Evolutionary conservation across 2,113 vertebrate genomes (phyloP).

Genomic region (Brachypteracias leptosomus): DNA sequence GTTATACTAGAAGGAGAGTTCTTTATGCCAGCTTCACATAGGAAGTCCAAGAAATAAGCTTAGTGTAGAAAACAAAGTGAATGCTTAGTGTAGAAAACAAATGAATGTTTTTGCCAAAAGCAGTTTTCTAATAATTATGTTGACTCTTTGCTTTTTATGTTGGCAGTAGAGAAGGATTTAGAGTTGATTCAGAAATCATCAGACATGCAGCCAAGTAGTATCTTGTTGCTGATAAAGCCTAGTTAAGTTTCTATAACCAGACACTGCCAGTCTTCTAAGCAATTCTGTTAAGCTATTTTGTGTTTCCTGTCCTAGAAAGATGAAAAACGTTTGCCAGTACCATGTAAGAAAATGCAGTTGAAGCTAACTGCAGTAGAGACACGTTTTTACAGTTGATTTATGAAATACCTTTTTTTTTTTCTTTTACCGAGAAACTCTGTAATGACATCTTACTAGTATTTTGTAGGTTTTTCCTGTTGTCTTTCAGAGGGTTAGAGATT

Average conservation of each 20-base stretch:
- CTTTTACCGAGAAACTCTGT: neutral
- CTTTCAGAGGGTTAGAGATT: neutral
- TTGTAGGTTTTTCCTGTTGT: neutral
- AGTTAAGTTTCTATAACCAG: neutral
- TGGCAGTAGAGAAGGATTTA: neutral
- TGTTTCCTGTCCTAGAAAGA: neutral
- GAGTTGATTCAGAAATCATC: neutral
- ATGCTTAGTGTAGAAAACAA: neutral
- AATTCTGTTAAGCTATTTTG: neutral
- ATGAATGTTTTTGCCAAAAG: neutral
- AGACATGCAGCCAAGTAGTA: neutral
- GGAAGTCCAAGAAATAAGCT: neutral
- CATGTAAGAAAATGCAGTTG: neutral
- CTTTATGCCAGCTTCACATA: neutral
- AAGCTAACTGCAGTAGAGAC: neutral
- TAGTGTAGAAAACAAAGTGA: neutral
- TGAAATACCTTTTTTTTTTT: neutral
- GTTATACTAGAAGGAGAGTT: neutral
- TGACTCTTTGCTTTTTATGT: fast-evolving
- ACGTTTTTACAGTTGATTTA: neutral
- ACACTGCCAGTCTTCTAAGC: neutral
- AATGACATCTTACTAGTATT: neutral
- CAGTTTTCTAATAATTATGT: neutral
- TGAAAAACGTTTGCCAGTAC: neutral
- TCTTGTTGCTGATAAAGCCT: neutral